Conservation (phyloP, 1,140 invertebrate genomes). For the Eufriesea mexicana region DNA sequence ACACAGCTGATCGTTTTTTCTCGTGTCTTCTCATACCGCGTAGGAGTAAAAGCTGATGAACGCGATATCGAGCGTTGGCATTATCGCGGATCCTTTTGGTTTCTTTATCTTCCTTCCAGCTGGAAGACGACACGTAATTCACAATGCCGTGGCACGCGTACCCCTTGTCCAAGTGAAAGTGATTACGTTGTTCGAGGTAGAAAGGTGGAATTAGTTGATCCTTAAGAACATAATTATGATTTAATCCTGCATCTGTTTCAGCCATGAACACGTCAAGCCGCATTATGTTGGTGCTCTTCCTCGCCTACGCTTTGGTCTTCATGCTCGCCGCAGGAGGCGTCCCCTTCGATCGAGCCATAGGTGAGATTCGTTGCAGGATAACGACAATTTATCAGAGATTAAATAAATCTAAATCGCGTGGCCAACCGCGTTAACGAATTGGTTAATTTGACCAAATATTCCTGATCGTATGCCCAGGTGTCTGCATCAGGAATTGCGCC, state of each 20-base stretch:
- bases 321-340: slow-evolving; percentile 22
- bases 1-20: neutral
- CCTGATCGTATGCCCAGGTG: slow-evolving; percentile 73
- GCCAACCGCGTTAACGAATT: too few species aligned
- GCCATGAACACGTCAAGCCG: slow-evolving; percentile 62
- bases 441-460: neutral
- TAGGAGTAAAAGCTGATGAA: neutral
- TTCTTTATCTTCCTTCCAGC: neutral
- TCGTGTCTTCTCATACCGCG: too few species aligned
- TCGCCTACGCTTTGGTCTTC: slow-evolving; percentile 43
- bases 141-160: neutral
- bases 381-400: neutral
- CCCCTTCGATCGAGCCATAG: slow-evolving; percentile 47
- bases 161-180: neutral
- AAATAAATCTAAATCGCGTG: too few species aligned
- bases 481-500: slow-evolving; percentile 92
- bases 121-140: neutral
- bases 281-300: slow-evolving; percentile 48
- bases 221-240: neutral
- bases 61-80: neutral
- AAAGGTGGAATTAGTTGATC: neutral
- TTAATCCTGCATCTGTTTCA: slow-evolving; percentile 49
- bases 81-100: slow-evolving; percentile 2
- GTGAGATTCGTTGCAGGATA: slow-evolving; percentile 27
- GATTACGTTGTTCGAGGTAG: neutral